Conservation (phyloP, 2,113 vertebrate genomes). For the Galeopterus variegatus region DNA sequence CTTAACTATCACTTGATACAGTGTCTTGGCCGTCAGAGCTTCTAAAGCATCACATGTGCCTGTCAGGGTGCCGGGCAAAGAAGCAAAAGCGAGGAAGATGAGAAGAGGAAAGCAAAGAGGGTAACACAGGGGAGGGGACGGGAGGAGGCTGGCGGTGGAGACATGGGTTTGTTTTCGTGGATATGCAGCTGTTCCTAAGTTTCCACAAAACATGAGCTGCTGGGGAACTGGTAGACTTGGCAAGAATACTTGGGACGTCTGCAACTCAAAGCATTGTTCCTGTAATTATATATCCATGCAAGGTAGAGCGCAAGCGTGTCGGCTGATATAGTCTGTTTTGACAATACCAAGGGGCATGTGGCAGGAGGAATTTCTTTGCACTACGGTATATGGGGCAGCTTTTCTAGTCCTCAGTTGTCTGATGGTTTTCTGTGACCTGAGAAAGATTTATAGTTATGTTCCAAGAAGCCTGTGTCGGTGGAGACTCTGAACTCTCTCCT, state of each 20-base stretch:
- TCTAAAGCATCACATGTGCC: neutral
- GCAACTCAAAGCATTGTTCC: neutral
- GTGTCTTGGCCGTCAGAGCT: neutral
- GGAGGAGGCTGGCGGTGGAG: too few relatives aligned
- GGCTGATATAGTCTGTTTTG: neutral
- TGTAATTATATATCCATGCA: neutral
- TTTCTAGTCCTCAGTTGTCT: neutral
- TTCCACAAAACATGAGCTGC: neutral
- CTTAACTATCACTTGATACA: neutral
- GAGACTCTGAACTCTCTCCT: neutral
- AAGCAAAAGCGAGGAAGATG: neutral
- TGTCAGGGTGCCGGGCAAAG: neutral
- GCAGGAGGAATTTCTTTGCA: neutral
- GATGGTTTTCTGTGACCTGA: neutral
- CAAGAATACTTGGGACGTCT: neutral
- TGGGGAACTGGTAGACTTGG: neutral
- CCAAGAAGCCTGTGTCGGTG: neutral
- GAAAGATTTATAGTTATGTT: neutral
- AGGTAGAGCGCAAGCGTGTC: neutral
- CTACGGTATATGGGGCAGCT: neutral
- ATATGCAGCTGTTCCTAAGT: neutral
- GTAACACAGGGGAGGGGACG: rapidly evolving
- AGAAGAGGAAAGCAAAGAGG: neutral
- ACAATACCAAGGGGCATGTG: neutral
- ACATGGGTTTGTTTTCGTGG: neutral